A percentile compares a stretch with the other conserved stretches of the same genome.
Conservation (phyloP, 2,113 vertebrate genomes). For the Malurus cyaneus region DNA sequence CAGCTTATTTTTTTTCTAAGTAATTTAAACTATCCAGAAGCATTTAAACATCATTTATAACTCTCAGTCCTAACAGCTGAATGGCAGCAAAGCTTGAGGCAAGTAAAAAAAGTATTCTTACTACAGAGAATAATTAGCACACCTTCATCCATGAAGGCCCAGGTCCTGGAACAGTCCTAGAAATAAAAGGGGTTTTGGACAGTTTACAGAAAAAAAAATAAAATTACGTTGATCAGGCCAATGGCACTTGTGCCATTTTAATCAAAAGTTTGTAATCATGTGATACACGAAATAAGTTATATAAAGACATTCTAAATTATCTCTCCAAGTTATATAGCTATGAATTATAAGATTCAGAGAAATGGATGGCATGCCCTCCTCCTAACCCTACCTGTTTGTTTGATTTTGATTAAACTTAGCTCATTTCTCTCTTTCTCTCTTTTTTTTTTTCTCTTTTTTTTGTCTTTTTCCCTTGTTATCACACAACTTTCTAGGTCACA, state of each 20-base stretch:
- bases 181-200: background rate
- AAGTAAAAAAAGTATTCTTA: background rate
- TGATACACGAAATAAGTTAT: background rate
- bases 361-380: background rate
- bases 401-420: background rate
- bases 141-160: background rate
- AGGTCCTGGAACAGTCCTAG: background rate
- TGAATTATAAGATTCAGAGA: background rate
- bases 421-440: background rate
- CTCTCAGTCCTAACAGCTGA: background rate
- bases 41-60: background rate
- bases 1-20: background rate
- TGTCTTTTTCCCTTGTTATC: background rate
- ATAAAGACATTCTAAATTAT: background rate
- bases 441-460: background rate
- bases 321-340: background rate
- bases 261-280: background rate
- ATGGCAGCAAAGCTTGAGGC: background rate
- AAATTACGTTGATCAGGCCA: fast-evolving
- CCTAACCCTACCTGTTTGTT: background rate
- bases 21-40: background rate
- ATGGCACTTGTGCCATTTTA: background rate
- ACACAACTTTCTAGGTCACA: background rate
- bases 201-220: background rate
- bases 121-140: background rate